Percentiles rank a stretch among this genome's conserved stretches.
Conservation (phyloP, 2,888 invertebrate species). For the Ophion slaviceki region DNA sequence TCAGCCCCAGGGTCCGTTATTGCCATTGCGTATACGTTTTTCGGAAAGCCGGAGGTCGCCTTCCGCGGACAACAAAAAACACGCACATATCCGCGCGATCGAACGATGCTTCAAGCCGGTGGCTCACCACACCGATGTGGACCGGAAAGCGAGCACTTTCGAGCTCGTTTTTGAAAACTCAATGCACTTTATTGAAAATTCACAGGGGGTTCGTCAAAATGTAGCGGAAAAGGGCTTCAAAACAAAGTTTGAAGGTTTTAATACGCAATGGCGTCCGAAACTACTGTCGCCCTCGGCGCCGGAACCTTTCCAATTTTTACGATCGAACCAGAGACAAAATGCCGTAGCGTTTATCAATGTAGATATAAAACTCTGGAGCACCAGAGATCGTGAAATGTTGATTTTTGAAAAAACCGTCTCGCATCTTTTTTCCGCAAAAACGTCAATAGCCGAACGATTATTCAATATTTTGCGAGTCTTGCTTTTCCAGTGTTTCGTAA, state of each 20-base stretch:
- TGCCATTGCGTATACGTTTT: slow-evolving; percentile 13
- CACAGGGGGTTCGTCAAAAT: neutral
- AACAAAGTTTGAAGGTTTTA: neutral
- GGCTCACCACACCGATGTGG: no score
- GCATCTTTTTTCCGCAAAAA: neutral
- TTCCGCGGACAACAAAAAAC: slow-evolving; percentile 9
- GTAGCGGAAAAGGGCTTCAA: neutral
- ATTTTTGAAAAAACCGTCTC: neutral
- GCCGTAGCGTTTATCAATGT: neutral
- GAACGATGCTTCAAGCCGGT: neutral
- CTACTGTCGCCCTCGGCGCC: neutral
- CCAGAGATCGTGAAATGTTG: neutral
- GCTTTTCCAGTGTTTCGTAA: neutral
- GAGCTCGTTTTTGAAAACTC: neutral
- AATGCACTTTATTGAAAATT: neutral
- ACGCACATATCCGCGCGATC: slow-evolving; percentile 9
- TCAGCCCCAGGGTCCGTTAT: slow-evolving; percentile 3
- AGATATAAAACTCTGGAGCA: neutral
- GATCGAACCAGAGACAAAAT: neutral
- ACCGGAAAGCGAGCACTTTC: neutral
- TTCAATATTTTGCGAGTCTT: neutral
- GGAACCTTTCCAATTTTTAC: neutral
- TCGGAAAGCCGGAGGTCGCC: slow-evolving; percentile 29
- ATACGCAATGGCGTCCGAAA: neutral
- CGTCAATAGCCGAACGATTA: neutral